These are phyloP conservation scores for Montipora capitata DNA, from an alignment of 92 coral and sea anemone species.

Conservation along the genomic window DNA sequence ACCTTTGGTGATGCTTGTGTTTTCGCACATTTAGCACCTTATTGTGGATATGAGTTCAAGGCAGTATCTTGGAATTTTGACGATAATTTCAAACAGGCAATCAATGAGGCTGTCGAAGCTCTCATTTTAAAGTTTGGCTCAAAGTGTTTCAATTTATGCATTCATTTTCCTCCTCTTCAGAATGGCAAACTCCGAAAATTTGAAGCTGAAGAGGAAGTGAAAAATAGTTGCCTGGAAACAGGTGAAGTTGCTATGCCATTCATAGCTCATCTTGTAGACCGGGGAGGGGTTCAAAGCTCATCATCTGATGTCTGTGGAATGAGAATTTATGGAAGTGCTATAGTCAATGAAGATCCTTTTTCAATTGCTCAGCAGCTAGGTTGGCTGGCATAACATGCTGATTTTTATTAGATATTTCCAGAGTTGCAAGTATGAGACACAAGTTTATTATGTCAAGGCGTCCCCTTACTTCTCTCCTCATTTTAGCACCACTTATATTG, in stretches of 20 bases:
- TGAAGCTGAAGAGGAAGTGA: constrained; percentile 15
- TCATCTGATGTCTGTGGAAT: constrained; percentile 88
- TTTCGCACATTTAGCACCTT: constrained; percentile 72
- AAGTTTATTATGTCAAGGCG: no score
- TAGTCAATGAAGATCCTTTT: constrained; percentile 86
- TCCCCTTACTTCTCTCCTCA: no score
- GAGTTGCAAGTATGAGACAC: neutral
- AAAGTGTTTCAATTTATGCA: constrained; percentile 71
- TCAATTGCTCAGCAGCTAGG: constrained; percentile 65
- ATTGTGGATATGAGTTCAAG: constrained; percentile 86
- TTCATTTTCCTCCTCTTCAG: constrained; percentile 83
- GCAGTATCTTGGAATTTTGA: constrained; percentile 86
- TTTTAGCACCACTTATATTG: no score
- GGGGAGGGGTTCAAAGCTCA: constrained; percentile 75
- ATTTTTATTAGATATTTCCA: neutral
- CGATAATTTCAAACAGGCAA: constrained; percentile 80
- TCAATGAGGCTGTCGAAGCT: constrained; percentile 72
- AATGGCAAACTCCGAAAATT: constrained; percentile 72
- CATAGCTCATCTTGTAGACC: constrained; percentile 81
- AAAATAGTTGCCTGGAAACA: constrained; percentile 46
- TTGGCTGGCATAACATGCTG: constrained; percentile 33
- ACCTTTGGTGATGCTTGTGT: constrained; percentile 78
- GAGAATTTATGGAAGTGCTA: constrained; percentile 87
- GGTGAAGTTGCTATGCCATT: constrained; percentile 73
- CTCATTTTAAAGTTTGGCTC: constrained; percentile 72